Evolutionary conservation across 1,140 invertebrate species (phyloP), one percentile per base, ranked within the genome.

Genomic region (Marisa cornuarietis): DNA sequence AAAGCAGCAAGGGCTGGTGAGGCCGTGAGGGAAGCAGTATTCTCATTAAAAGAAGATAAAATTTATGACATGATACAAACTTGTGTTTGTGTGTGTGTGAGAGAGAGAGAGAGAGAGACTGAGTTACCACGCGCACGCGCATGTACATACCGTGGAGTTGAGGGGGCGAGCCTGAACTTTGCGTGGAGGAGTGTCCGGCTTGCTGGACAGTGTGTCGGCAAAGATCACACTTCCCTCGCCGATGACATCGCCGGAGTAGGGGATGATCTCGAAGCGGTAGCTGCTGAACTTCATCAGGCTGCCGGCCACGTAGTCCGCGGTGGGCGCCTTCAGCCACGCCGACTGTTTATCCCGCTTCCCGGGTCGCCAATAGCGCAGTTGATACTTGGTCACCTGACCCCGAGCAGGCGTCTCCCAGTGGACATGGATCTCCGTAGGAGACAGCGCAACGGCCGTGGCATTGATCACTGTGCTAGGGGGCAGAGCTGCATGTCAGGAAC

Each of bases 221-320:
- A 81, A 82, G 9, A 85, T 78, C 10, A 83, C 82, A 11, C 79
- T 78, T 16, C 71, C 80, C 49, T 85, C 83, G n/a, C 85, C 85
- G 8, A 79, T 81, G 18, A 76, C n/a, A 14, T 81, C 83, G 65
- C 80, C 81, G 26, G 78, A 58, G 62, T 83, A 86, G 5, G 85
- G 85, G 18, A 86, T 85, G 51, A 86, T 81, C 69, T 84, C 83
- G 74, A 84, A 84, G 26, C 81, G 77, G 72, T 74, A 73, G 20
- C 74, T 76, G 68, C 83, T 82, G 68, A 63, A 62, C 69, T 80
- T 80, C 14, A 66, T 78, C 62, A 84, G 76, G 61, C 80, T 81
- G 52, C 79, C 76, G 14, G 79, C 81, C n/a, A 82, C 75, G 66
- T 81, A 81, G 52, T 84, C 79, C 8, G 73, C 58, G 31, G 66